phyloP scores from a whole-genome alignment of 64 coral and sea anemone genomes.

The Montipora efflorescens region DNA sequence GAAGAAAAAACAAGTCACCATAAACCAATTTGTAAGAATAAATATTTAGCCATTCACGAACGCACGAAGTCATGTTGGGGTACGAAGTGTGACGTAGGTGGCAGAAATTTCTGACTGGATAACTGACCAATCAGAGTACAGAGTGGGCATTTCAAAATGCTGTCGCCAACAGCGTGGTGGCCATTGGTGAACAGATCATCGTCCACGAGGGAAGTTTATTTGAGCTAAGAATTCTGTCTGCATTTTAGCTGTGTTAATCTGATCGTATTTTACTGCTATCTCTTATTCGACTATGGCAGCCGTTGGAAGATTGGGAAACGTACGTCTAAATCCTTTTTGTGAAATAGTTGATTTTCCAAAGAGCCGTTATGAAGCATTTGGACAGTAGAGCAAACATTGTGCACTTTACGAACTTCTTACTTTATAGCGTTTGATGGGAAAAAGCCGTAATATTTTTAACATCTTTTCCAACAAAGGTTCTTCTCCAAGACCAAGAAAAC shows the following conservation, averaged over 20 bases:
- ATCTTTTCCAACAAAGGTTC: slow-evolving; percentile 15
- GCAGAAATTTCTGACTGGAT: slow-evolving; percentile 20
- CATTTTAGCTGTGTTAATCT: background rate
- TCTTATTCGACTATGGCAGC: slow-evolving; percentile 7
- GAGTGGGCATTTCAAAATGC: slow-evolving; percentile 92
- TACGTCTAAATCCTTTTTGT: background rate
- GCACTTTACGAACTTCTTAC: too few species aligned
- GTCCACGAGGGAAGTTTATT: background rate
- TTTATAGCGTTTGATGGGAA: too few species aligned
- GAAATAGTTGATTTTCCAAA: background rate
- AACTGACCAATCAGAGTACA: slow-evolving; percentile 86
- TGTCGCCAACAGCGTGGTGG: slow-evolving; percentile 33
- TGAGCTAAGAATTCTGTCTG: background rate
- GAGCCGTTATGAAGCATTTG: background rate
- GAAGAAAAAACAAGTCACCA: too few species aligned
- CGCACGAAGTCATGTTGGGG: background rate
- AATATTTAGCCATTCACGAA: too few species aligned
- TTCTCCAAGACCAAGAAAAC: slow-evolving; percentile 62
- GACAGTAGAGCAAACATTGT: background rate
- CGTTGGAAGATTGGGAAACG: slow-evolving; percentile 48
- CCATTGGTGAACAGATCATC: slow-evolving; percentile 64
- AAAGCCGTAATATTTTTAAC: background rate
- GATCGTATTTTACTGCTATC: too few species aligned
- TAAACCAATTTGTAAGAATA: too few species aligned
- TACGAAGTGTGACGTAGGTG: background rate